phyloP scores from a whole-genome alignment of 23 tunicate species.

The Botrylloides violaceus region DNA sequence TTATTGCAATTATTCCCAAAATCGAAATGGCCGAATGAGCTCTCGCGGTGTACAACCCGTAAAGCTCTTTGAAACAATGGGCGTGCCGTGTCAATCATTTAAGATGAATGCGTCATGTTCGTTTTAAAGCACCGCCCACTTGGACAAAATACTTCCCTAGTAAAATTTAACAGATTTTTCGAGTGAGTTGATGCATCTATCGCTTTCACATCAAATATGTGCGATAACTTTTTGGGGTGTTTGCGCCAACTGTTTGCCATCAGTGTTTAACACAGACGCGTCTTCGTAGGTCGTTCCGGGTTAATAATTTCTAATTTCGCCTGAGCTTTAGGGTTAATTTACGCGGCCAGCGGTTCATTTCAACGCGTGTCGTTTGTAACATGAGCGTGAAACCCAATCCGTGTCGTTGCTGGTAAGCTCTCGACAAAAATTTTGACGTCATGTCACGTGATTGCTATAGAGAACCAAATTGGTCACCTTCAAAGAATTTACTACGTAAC shows the following conservation, averaged over 20 bases:
- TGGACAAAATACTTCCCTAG: too few species aligned
- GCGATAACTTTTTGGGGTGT: background rate
- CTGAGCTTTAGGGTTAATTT: background rate
- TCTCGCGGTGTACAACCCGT: background rate
- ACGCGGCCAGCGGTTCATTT: slow-evolving; percentile 2
- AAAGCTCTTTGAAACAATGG: too few species aligned
- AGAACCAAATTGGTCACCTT: background rate
- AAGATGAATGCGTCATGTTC: too few species aligned
- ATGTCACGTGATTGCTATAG: background rate
- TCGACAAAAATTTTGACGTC: background rate
- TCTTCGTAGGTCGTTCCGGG: background rate
- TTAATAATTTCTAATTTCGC: background rate
- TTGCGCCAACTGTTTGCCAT: background rate
- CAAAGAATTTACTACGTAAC: background rate
- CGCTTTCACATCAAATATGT: too few species aligned
- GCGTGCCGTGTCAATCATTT: too few species aligned
- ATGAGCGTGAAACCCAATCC: slow-evolving; percentile 8
- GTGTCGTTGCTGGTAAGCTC: background rate
- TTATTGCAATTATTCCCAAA: background rate
- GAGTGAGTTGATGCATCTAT: too few species aligned
- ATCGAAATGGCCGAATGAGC: background rate
- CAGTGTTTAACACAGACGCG: background rate
- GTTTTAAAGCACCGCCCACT: too few species aligned
- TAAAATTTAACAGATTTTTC: too few species aligned
- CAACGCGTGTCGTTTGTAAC: slow-evolving; percentile 19